Conservation (phyloP, 1,140 invertebrate species). For the Cyclina sinensis region DNA sequence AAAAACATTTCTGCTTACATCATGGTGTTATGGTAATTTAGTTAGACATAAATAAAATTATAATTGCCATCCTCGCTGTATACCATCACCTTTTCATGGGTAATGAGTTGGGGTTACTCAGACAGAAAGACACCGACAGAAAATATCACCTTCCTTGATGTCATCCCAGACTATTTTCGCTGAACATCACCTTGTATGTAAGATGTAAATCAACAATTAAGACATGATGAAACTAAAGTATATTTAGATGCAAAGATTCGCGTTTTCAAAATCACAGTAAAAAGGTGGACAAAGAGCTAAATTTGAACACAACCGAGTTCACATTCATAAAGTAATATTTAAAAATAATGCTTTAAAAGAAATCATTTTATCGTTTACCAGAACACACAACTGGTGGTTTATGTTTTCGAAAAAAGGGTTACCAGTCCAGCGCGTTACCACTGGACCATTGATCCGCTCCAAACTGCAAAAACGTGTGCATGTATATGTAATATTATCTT, state of each 20-base stretch:
- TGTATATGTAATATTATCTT: neutral
- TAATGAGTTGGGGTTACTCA: neutral
- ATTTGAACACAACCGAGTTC: too few relatives aligned
- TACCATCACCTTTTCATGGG: neutral
- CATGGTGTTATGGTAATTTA: conserved; percentile 1
- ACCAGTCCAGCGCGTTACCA: too few relatives aligned
- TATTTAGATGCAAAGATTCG: too few relatives aligned
- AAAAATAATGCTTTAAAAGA: too few relatives aligned
- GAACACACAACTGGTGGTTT: too few relatives aligned
- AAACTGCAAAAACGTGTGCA: conserved; percentile 25
- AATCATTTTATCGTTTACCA: too few relatives aligned
- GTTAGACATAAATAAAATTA: conserved; percentile 14
- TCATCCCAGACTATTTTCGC: neutral
- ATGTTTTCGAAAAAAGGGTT: too few relatives aligned
- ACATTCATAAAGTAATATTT: too few relatives aligned
- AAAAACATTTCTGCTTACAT: conserved; percentile 49
- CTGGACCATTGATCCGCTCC: too few relatives aligned
- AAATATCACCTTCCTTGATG: neutral
- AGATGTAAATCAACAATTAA: neutral
- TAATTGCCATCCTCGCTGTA: neutral
- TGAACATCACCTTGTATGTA: neutral
- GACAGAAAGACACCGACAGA: neutral
- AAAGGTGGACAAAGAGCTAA: too few relatives aligned
- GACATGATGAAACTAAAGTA: neutral
- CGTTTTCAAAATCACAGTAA: too few relatives aligned